phyloP scores from a whole-genome alignment of 2,797 vertebrate species.

The Hippocampus kuda region DNA sequence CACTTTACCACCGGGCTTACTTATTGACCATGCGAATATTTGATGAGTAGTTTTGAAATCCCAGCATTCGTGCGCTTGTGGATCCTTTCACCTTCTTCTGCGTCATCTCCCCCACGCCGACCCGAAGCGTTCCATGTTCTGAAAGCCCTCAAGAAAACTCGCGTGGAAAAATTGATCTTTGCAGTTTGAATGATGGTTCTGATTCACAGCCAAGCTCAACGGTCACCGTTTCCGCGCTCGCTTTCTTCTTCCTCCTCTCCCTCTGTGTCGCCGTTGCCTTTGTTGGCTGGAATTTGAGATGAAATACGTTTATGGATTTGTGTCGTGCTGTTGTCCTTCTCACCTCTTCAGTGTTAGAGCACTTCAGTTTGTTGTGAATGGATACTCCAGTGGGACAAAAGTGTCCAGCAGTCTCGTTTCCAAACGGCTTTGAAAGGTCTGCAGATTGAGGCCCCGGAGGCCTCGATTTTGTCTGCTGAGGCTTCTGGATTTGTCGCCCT shows the following conservation, averaged over 20 bases:
- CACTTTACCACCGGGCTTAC: no score
- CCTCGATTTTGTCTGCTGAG: not conserved
- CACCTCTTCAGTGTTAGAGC: constrained; percentile 50
- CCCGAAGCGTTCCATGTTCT: not conserved
- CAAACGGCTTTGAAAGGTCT: constrained; percentile 24
- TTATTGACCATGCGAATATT: no score
- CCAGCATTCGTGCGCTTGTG: not conserved
- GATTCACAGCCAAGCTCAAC: constrained; percentile 16
- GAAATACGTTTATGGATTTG: constrained; percentile 57
- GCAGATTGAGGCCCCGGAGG: not conserved
- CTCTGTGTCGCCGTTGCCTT: constrained; percentile 40
- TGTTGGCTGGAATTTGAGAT: constrained; percentile 41
- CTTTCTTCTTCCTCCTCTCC: constrained; percentile 21
- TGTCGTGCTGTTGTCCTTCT: constrained; percentile 44
- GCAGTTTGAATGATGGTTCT: constrained; percentile 29
- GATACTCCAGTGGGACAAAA: constrained; percentile 27
- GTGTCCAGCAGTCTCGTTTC: constrained; percentile 16
- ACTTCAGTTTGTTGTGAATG: constrained; percentile 49
- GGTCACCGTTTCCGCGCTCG: constrained; percentile 10
- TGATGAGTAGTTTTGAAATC: no score
- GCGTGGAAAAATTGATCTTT: constrained; percentile 23
- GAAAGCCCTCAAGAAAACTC: constrained; percentile 14
- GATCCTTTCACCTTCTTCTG: no score
- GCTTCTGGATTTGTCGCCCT: not conserved
- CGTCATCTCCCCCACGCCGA: not conserved